phyloP scores from a whole-genome alignment of 2,888 invertebrate genomes.

The Girardia tigrina region DNA sequence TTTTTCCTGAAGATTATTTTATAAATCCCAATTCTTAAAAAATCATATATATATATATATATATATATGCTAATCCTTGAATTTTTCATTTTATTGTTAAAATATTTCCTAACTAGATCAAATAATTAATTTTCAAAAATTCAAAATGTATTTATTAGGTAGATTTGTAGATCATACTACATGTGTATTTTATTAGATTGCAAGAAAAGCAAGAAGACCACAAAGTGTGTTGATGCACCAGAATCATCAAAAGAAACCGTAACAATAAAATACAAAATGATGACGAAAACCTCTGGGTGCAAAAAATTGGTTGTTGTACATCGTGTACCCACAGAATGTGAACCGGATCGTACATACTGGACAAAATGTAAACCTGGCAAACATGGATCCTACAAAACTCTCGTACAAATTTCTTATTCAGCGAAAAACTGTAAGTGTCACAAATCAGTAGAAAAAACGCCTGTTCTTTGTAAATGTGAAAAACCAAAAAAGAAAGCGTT shows the following conservation, averaged over 20 bases:
- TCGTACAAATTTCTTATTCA: background rate
- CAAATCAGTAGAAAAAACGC: background rate
- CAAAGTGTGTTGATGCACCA: constrained; percentile 17
- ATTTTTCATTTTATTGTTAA: no score
- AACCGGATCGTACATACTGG: constrained; percentile 3
- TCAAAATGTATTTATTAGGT: no score
- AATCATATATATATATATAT: no score
- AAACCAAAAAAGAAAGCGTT: constrained; percentile 18
- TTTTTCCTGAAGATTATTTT: no score
- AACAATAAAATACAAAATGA: background rate
- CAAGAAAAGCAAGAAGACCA: background rate
- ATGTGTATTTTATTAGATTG: background rate
- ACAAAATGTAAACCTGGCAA: constrained; percentile 25
- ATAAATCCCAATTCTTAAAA: no score
- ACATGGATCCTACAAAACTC: background rate
- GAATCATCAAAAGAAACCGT: constrained; percentile 12
- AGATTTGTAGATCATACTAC: no score
- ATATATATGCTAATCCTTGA: no score
- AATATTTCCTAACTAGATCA: no score
- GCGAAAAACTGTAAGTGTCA: constrained; percentile 29
- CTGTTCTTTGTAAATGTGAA: constrained; percentile 25
- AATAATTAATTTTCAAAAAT: no score
- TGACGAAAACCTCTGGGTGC: background rate
- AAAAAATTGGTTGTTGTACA: constrained; percentile 29
- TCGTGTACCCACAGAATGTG: constrained; percentile 26